Base-by-base conservation (phyloP, 2,113 vertebrate genomes). In the Athene cunicularia region DNA sequence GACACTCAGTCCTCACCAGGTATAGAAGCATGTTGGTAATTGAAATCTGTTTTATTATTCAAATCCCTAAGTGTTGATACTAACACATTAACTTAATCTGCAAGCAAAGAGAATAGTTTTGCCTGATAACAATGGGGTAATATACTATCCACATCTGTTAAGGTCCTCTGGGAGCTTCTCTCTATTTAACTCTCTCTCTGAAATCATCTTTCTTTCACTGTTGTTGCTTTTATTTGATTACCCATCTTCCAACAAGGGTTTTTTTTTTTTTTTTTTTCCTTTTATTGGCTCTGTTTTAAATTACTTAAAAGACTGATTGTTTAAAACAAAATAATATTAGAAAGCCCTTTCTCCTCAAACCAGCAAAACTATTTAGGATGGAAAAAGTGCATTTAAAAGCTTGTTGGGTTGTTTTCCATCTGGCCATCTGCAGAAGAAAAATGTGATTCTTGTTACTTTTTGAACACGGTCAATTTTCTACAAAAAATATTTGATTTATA, bases 11-110 rank as follows among this genome's bases (percentile, higher is more conserved):
- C 75, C 53, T 86, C 14, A 55, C 64, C 68, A 39, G 0, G 2
- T 74, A 33, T 27, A 88, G 58, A 72, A 85, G 58, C 26, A 28
- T n/a, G 84, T 53, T 53, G 49, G n/a, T 79, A 88, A 88, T 91
- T 93, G 77, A 94, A 94, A 94, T 87, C 73, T n/a, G 35, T 24
- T 79, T 95, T 85, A 90, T 88, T 93, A 93, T 91, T 96, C 66
- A 90, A 93, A 53, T 53, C 43, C 55, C 23, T 52, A 49, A 60
- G 83, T 91, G 85, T 75, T 74, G 45, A 94, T 88, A 58, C 8
- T 72, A 89, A 68, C 70, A 85, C 53, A 80, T 91, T 76, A 72
- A 91, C 84, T 93, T 90, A 81, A 91, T 94, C 91, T 94, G 82
- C 62, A 91, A 62, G 85, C 62, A 85, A 96, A 89, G 70, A 90